Conservation (phyloP, 1,140 invertebrate species). For the Pentalonia nigronervosa region DNA sequence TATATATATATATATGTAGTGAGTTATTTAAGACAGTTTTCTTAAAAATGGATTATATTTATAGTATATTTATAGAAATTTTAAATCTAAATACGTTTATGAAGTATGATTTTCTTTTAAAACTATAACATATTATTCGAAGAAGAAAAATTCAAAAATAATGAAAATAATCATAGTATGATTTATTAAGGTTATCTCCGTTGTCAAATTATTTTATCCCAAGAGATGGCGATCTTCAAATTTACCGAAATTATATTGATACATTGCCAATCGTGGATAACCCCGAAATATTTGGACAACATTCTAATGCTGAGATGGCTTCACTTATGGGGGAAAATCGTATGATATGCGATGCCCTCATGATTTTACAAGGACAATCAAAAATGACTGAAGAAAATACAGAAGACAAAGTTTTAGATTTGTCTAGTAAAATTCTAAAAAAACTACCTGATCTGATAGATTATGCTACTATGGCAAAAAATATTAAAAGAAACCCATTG, state of each 20-base stretch:
- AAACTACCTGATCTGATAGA: slow-evolving; percentile 78
- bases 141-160: neutral
- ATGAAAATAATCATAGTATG: no score
- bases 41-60: neutral
- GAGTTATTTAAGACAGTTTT: neutral
- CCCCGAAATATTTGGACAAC: slow-evolving; percentile 87
- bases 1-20: no score
- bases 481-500: slow-evolving; percentile 77
- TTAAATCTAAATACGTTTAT: no score
- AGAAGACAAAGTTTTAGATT: slow-evolving; percentile 77
- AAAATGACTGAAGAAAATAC: slow-evolving; percentile 67
- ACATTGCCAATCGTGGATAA: slow-evolving; percentile 78
- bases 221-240: slow-evolving; percentile 78
- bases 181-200: slow-evolving; percentile 60
- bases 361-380: slow-evolving; percentile 78
- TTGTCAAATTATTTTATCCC: slow-evolving; percentile 81
- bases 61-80: no score
- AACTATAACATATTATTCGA: neutral
- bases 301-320: slow-evolving; percentile 90
- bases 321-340: slow-evolving; percentile 80
- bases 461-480: slow-evolving; percentile 75
- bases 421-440: slow-evolving; percentile 74
- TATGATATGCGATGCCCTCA: slow-evolving; percentile 80
- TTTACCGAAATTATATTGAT: slow-evolving; percentile 73
- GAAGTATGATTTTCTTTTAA: neutral